phyloP scores from a whole-genome alignment of 2,113 vertebrate species.

The Vireo altiloquus region DNA sequence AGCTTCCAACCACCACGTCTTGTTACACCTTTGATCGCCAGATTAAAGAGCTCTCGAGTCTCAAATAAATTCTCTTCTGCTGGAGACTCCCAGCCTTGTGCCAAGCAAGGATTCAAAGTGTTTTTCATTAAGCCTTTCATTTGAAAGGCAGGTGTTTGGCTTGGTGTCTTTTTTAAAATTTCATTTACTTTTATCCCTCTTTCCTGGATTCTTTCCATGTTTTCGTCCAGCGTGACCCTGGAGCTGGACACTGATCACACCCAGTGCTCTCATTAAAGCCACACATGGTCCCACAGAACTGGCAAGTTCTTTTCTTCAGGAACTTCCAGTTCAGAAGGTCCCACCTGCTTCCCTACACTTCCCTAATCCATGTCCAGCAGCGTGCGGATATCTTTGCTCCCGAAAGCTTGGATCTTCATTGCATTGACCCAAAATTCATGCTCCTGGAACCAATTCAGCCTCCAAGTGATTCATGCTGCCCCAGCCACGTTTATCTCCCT shows the following conservation, averaged over 20 bases:
- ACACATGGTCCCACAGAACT: rapidly evolving
- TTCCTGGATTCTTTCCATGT: neutral
- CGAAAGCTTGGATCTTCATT: neutral
- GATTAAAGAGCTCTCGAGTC: conserved; percentile 44
- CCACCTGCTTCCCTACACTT: neutral
- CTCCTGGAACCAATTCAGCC: neutral
- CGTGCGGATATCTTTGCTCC: neutral
- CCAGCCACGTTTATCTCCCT: neutral
- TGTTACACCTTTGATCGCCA: conserved; percentile 30
- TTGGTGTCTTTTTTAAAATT: neutral
- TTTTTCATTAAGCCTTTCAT: neutral
- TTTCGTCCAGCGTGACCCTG: neutral
- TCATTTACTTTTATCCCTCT: neutral
- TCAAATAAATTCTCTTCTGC: conserved; percentile 18
- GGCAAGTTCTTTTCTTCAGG: neutral
- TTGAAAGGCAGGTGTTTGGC: neutral
- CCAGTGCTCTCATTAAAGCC: neutral
- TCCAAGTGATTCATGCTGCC: neutral
- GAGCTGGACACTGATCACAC: neutral
- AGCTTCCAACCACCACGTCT: conserved; percentile 17
- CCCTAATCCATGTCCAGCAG: neutral
- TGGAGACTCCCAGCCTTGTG: conserved; percentile 4
- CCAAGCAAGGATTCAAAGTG: conserved; percentile 22
- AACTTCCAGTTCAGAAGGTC: neutral
- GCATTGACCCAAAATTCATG: neutral